Conservation (phyloP, 1,140 invertebrate genomes). For the Lutraria rhynchaena region DNA sequence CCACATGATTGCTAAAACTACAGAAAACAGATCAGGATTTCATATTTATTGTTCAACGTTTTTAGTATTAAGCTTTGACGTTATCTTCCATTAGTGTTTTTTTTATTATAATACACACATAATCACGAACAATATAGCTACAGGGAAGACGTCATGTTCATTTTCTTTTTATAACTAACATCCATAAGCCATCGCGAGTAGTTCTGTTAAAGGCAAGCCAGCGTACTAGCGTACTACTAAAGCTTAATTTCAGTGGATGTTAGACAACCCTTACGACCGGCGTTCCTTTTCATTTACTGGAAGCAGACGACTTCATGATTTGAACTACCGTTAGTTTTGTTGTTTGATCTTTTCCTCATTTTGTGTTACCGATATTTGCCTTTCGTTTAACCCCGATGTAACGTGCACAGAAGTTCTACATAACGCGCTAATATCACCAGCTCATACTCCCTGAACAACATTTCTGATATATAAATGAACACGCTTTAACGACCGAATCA, state of each 20-base stretch:
- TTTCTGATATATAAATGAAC: conserved; percentile 17
- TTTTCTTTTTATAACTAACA: conserved; percentile 40
- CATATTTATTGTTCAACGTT: no score
- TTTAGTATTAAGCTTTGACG: conserved; percentile 11
- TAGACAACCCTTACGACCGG: conserved; percentile 13
- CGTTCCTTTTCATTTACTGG: conserved; percentile 42
- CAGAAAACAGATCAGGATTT: no score
- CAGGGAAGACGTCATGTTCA: background rate
- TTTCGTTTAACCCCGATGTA: conserved; percentile 42
- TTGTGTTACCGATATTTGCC: conserved; percentile 28
- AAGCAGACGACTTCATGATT: conserved; percentile 36
- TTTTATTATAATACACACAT: conserved; percentile 42
- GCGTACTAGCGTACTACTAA: no score
- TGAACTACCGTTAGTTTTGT: background rate
- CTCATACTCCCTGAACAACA: no score
- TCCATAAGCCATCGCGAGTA: background rate
- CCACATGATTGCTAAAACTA: no score
- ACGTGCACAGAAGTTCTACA: conserved; percentile 1
- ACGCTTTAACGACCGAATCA: conserved; percentile 31
- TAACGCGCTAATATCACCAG: no score
- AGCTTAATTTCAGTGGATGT: conserved; percentile 19
- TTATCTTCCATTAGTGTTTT: conserved; percentile 24
- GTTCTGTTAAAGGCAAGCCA: background rate
- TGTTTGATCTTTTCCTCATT: conserved; percentile 24
- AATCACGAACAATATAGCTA: conserved; percentile 11